Evolutionary conservation across 2,888 invertebrate species (phyloP).

Genomic region (Rhagophthalmus giganteus): DNA sequence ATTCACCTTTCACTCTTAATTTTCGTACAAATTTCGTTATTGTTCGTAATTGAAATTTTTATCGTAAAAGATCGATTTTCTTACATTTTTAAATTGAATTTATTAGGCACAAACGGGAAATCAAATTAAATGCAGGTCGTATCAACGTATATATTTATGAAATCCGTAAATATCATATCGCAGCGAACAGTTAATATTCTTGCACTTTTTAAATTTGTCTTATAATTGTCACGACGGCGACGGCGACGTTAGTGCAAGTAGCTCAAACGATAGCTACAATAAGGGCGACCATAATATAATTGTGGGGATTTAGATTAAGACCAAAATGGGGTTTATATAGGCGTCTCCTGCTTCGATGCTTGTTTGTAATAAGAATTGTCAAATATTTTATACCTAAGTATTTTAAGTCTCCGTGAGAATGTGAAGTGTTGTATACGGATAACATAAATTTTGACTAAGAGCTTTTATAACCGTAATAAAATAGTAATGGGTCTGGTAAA

Average conservation of each 20-base stretch:
- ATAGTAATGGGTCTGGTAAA: constrained; percentile 49
- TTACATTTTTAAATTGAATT: constrained; percentile 48
- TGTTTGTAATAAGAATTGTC: constrained; percentile 53
- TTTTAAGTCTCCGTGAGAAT: constrained; percentile 47
- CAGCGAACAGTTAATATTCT: constrained; percentile 53
- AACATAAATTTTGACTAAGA: constrained; percentile 52
- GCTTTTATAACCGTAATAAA: constrained; percentile 53
- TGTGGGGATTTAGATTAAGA: constrained; percentile 55
- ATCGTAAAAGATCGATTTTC: neutral
- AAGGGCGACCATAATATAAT: constrained; percentile 53
- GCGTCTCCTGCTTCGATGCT: constrained; percentile 46
- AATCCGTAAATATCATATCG: constrained; percentile 48
- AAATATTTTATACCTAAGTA: constrained; percentile 53
- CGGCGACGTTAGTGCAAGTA: too few species aligned
- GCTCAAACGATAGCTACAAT: constrained; percentile 52
- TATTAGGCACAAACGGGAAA: constrained; percentile 49
- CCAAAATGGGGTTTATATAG: constrained; percentile 49
- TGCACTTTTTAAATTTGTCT: constrained; percentile 30
- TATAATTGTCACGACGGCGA: too few species aligned
- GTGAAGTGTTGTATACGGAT: constrained; percentile 48
- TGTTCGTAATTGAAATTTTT: constrained; percentile 37
- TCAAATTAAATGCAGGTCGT: constrained; percentile 35
- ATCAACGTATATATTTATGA: constrained; percentile 40
- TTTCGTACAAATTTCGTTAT: constrained; percentile 13
- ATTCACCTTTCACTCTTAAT: neutral